phyloP scores from a whole-genome alignment of 2,797 vertebrate genomes.

The Sylvilagus floridanus region DNA sequence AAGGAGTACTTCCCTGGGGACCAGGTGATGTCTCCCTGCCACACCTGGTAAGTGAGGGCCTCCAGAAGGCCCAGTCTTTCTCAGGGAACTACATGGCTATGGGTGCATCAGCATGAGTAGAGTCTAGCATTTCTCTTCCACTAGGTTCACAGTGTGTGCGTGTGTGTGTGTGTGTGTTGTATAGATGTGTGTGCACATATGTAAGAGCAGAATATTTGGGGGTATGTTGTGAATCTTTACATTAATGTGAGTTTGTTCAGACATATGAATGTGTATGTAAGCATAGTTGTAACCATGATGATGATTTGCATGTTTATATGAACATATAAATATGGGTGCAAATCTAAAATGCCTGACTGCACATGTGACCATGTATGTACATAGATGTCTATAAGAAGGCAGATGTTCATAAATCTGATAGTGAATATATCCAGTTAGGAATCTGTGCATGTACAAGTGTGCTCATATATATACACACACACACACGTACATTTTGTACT shows the following conservation, averaged over 20 bases:
- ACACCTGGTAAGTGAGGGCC: conserved; percentile 92
- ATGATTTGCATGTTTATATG: not conserved
- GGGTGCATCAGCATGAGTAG: not conserved
- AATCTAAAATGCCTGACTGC: not conserved
- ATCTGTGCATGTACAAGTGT: not conserved
- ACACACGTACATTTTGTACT: not conserved
- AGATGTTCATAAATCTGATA: not conserved
- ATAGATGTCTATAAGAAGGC: not conserved
- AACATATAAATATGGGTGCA: not conserved
- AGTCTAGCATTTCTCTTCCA: not conserved
- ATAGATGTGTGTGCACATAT: not conserved
- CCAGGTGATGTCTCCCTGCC: conserved; percentile 93
- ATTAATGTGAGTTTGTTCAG: conserved; percentile 15
- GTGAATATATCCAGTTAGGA: not conserved
- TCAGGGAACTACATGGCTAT: not conserved
- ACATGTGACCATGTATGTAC: not conserved
- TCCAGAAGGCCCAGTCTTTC: not conserved
- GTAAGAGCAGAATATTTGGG: not conserved
- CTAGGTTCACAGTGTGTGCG: not conserved
- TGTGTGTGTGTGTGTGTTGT: not conserved
- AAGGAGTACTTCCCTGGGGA: conserved; percentile 98
- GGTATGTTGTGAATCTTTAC: not conserved
- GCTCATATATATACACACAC: not conserved
- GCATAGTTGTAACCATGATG: not conserved
- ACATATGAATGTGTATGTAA: not conserved